Base-by-base conservation (phyloP, 1,140 invertebrate species). In the Formica selysi region DNA sequence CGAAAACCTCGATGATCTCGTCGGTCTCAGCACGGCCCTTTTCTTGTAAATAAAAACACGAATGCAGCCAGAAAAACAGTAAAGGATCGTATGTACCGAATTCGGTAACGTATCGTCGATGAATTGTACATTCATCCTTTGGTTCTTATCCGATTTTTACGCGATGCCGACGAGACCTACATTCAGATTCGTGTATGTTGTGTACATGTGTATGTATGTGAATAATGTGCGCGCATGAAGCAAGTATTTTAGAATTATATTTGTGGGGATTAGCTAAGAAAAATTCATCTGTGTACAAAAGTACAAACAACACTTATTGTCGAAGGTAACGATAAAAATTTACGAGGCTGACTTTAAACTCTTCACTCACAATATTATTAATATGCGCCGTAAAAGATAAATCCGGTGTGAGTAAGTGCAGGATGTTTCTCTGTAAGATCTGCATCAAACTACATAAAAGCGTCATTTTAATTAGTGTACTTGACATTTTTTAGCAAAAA, bases 261-360 rank as follows among this genome's bases (percentile, higher is more conserved):
- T 78, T 48, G 11, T 48, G 11, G 74, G 36, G 32, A 89, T 68
- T 61, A 85, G 90, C 71, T 89, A 91, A 92, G 76, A 83, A 90
- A 92, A 91, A 89, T 62, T 91, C 70, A 88, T 54, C 80, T 73
- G 78, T 76, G 78, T 93, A 93, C 84, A 92, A 92, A 93, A 91
- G 87, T 93, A 93, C 86, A 93, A 93, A 93, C 64, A 89, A 93
- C 68, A 64, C 87, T 93, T 93, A 94, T 94, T 94, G 92, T 93
- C 92, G 71, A 91, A 90, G 83, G 36, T 76, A 92, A 93, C 90
- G 89, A 91, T 89, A 91, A 93, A 76, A 90, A 89, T 76, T 78
- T 38, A 76, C 29, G 68, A 87, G 44, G 64, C 7, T 85, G 38
- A 83, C 44, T 76, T 44, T 19, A 36, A 54, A 67, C 57, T 67